Conservation (phyloP, 2,113 vertebrate genomes). For the Cephalopterus ornatus region DNA sequence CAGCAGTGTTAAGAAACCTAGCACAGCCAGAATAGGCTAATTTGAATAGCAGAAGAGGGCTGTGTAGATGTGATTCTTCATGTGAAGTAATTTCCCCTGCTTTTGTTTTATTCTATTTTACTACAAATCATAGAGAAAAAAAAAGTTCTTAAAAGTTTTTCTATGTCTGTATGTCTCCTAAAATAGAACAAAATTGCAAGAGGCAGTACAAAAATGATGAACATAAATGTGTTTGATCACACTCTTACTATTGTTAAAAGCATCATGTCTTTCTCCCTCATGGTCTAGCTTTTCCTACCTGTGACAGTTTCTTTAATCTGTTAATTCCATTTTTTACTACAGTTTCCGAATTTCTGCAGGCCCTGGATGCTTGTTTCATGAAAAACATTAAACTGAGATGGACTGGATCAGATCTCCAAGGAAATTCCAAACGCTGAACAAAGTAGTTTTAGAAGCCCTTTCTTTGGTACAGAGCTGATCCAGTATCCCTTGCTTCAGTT, state of each 20-base stretch:
- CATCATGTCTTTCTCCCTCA: neutral
- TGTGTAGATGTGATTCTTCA: neutral
- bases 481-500: neutral
- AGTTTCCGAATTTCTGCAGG: neutral
- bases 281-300: neutral
- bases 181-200: neutral
- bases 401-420: neutral
- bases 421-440: neutral
- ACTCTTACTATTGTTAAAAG: neutral
- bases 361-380: neutral
- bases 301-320: neutral
- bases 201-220: neutral
- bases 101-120: neutral
- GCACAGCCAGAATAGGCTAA: neutral
- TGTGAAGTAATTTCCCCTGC: neutral
- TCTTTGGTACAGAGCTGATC: neutral
- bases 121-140: neutral
- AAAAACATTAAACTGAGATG: neutral
- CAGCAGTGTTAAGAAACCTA: neutral
- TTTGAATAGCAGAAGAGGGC: neutral
- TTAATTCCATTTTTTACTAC: neutral
- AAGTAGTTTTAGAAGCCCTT: neutral
- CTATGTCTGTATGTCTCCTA: neutral
- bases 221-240: neutral
- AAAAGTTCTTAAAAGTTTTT: neutral